phyloP scores from a whole-genome alignment of 2,797 vertebrate genomes.

The Meda fulgida region DNA sequence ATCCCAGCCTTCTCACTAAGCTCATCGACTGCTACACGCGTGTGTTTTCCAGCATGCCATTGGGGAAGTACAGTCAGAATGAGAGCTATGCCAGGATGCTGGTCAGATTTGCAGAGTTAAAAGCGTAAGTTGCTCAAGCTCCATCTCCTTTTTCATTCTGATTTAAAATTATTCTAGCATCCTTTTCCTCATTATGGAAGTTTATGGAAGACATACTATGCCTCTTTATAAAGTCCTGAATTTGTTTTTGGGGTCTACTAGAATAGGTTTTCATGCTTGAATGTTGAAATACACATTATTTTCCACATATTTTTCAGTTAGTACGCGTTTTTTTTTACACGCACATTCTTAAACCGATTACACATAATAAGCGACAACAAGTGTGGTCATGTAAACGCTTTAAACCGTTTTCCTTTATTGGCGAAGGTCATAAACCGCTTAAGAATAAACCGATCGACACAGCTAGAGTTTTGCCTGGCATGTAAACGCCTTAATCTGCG shows the following conservation, averaged over 20 bases:
- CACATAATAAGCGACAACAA: no score
- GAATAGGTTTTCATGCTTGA: not conserved
- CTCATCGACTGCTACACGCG: constrained; percentile 87
- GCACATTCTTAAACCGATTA: not conserved
- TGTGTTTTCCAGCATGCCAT: constrained; percentile 86
- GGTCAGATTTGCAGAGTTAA: constrained; percentile 93
- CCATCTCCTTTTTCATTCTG: not conserved
- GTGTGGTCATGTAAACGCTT: no score
- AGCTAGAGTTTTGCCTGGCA: no score
- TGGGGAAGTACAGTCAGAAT: constrained; percentile 86
- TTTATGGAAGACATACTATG: not conserved
- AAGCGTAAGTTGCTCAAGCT: constrained; percentile 83
- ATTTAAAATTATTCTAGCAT: not conserved
- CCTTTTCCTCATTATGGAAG: not conserved
- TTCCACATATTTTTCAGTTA: not conserved
- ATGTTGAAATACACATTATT: not conserved
- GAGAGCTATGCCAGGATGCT: constrained; percentile 92
- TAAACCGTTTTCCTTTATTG: no score
- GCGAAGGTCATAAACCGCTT: no score
- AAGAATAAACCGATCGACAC: no score
- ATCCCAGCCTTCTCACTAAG: constrained; percentile 80
- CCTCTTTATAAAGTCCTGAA: no score
- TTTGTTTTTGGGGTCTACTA: not conserved
- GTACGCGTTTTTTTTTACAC: no score
- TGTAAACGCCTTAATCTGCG: no score